Percentiles rank a stretch among this genome's conserved stretches.
Evolutionary conservation across 2,888 invertebrate species (phyloP).

Genomic region (Timema podura): DNA sequence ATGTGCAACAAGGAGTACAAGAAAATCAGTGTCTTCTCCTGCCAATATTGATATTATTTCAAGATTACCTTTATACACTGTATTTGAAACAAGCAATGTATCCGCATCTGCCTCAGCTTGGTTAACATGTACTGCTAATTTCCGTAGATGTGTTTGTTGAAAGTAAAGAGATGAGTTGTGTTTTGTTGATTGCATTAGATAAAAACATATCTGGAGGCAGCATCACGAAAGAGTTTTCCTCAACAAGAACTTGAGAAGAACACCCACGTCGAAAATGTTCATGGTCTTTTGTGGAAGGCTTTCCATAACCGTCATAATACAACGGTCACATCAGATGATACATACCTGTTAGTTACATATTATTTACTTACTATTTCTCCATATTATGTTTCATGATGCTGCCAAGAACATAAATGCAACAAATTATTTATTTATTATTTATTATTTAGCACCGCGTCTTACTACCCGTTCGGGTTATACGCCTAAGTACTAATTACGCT

Average conservation of each 20-base stretch:
- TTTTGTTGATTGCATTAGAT: not conserved
- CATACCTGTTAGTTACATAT: not conserved
- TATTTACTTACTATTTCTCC: not conserved
- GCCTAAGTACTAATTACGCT: no score
- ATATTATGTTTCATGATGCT: not conserved
- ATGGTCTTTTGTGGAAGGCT: not conserved
- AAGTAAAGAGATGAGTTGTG: not conserved
- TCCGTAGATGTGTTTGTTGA: not conserved
- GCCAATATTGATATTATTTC: not conserved
- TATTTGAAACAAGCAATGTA: not conserved
- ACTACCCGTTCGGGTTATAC: no score
- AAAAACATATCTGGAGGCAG: not conserved
- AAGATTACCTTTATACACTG: not conserved
- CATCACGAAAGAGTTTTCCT: not conserved
- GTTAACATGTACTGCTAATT: not conserved
- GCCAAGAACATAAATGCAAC: slow-evolving; percentile 2
- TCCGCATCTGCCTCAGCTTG: not conserved
- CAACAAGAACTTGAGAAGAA: not conserved
- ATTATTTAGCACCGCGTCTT: no score
- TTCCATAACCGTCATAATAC: not conserved
- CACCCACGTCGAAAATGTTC: not conserved
- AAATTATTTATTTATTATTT: no score
- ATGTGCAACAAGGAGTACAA: not conserved
- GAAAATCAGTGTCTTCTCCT: not conserved
- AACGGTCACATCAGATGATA: not conserved